phyloP scores from a whole-genome alignment of 2,797 vertebrate species.

The Melanotaenia pygmaea region DNA sequence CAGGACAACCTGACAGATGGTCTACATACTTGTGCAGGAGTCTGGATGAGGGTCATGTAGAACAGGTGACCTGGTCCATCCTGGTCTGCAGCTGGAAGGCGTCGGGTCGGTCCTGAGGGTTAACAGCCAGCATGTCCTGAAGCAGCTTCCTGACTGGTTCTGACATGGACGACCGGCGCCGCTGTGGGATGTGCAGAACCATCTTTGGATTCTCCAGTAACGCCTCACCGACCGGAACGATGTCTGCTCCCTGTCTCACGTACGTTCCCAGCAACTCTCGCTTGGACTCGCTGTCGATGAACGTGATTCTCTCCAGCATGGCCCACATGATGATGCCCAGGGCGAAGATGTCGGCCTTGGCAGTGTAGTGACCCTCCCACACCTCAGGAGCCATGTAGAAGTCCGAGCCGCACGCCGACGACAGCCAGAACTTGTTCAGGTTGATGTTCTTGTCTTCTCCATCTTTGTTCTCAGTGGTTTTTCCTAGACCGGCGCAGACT shows the following conservation, averaged over 20 bases:
- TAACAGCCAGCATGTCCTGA: slow-evolving; percentile 96
- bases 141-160: slow-evolving; percentile 92
- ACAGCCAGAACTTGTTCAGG: slow-evolving; percentile 95
- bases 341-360: slow-evolving; percentile 98
- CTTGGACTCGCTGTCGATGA: slow-evolving; percentile 91
- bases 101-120: slow-evolving; percentile 94
- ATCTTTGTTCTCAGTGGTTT: slow-evolving; percentile 46
- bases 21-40: slow-evolving; percentile 49
- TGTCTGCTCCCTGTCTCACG: slow-evolving; percentile 91
- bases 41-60: slow-evolving; percentile 77
- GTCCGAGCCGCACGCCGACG: slow-evolving; percentile 86
- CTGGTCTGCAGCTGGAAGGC: slow-evolving; percentile 93
- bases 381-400: too few species aligned
- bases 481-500: slow-evolving; percentile 90
- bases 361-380: slow-evolving; percentile 94
- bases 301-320: slow-evolving; percentile 83
- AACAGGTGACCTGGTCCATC: slow-evolving; percentile 92
- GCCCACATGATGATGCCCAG: slow-evolving; percentile 98
- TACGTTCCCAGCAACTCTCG: slow-evolving; percentile 94
- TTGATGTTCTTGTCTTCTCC: slow-evolving; percentile 70
- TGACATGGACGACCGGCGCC: slow-evolving; percentile 93
- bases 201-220: slow-evolving; percentile 98
- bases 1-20: too few species aligned
- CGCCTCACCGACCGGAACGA: slow-evolving; percentile 95
- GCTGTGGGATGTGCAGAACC: slow-evolving; percentile 96